A percentile compares a stretch with the other conserved stretches of the same genome.
phyloP scores from a whole-genome alignment of 2,113 vertebrate species.

The Megaceryle torquata region DNA sequence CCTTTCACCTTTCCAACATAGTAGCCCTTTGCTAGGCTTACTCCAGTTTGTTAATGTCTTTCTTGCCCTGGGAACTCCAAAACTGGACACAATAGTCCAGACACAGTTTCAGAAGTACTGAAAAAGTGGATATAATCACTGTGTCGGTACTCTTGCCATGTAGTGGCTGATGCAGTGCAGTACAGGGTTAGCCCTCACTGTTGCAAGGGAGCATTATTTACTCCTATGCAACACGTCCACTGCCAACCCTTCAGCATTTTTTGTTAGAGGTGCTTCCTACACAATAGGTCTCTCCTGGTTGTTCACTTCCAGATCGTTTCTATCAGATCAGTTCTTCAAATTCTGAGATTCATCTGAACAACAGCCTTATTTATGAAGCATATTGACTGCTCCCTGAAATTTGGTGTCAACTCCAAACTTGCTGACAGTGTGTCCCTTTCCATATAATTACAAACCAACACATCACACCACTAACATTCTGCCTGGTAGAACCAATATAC shows the following conservation, averaged over 20 bases:
- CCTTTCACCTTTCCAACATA: not conserved
- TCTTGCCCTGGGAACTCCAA: not conserved
- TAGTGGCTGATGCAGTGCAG: not conserved
- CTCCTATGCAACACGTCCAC: not conserved
- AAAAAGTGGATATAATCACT: not conserved
- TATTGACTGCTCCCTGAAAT: not conserved
- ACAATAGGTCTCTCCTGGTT: rapidly evolving
- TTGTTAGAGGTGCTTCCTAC: not conserved
- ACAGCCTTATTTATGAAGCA: not conserved
- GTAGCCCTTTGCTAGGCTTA: not conserved
- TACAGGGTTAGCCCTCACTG: not conserved
- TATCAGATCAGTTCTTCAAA: not conserved
- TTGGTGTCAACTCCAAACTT: not conserved
- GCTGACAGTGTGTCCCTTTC: not conserved
- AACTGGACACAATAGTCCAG: not conserved
- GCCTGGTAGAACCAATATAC: not conserved
- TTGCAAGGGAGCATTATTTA: not conserved
- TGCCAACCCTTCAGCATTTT: not conserved
- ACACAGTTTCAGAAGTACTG: not conserved
- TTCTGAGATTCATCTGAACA: not conserved
- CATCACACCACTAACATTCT: not conserved
- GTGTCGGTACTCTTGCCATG: rapidly evolving
- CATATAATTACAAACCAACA: not conserved
- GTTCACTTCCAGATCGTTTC: not conserved
- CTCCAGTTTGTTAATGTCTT: not conserved